Evolutionary conservation across 2,797 vertebrate genomes (phyloP).

Genomic region (Enteromius afrohamiltoni): DNA sequence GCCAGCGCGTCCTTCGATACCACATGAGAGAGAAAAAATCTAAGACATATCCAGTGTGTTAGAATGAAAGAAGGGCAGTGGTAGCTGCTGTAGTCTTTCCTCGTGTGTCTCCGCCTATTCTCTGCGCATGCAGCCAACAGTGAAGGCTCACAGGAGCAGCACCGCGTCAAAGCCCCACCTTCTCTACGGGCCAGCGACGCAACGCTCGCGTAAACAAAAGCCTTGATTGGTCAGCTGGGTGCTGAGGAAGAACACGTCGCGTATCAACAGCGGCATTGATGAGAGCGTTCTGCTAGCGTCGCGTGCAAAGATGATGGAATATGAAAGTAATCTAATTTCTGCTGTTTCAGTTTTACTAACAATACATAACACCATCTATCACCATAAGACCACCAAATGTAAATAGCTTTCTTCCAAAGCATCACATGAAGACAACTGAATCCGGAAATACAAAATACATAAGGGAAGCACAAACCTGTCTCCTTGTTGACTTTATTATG

Average conservation of each 20-base stretch:
- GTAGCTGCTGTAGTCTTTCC: slow-evolving; percentile 16
- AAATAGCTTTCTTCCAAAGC: background rate
- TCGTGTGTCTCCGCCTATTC: slow-evolving; percentile 46
- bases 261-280: background rate
- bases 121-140: slow-evolving; percentile 50
- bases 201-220: slow-evolving; percentile 23
- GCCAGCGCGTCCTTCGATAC: slow-evolving; percentile 40
- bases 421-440: background rate
- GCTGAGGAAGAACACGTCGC: background rate
- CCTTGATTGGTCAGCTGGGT: slow-evolving; percentile 12
- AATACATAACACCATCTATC: background rate
- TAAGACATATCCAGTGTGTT: slow-evolving; percentile 14
- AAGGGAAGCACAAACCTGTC: background rate
- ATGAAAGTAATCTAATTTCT: background rate
- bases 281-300: background rate
- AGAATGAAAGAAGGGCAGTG: slow-evolving; percentile 31
- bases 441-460: background rate
- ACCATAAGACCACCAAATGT: background rate
- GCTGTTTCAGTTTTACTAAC: background rate
- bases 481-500: background rate
- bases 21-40: background rate
- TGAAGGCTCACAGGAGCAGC: slow-evolving; percentile 60
- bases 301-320: background rate
- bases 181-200: slow-evolving; percentile 42
- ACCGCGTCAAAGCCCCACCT: slow-evolving; percentile 74